Evolutionary conservation across 2,797 vertebrate species (phyloP).

Genomic region (Sarcoramphus papa): DNA sequence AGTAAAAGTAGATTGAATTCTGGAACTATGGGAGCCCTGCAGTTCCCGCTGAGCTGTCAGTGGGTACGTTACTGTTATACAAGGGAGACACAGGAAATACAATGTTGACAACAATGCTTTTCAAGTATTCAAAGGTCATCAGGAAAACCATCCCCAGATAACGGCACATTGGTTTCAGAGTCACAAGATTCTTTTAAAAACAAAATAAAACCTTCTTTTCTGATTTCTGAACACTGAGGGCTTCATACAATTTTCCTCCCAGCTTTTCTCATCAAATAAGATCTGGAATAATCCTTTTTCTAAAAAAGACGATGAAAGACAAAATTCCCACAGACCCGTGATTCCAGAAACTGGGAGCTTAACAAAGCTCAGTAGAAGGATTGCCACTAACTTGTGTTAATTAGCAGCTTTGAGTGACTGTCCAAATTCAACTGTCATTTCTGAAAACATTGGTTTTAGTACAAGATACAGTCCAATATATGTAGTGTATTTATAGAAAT

Average conservation of each 20-base stretch:
- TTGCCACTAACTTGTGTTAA: background rate
- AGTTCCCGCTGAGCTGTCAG: background rate
- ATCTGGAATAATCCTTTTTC: background rate
- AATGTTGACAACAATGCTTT: background rate
- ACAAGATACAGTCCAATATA: background rate
- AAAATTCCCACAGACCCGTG: background rate
- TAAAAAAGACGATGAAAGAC: background rate
- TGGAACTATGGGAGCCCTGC: background rate
- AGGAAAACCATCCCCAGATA: background rate
- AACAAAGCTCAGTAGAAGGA: background rate
- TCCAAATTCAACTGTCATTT: background rate
- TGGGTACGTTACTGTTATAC: background rate
- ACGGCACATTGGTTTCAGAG: background rate
- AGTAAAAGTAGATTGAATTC: background rate
- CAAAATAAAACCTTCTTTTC: background rate
- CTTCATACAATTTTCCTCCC: background rate
- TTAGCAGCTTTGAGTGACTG: background rate
- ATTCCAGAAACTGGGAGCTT: background rate
- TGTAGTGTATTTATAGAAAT: background rate
- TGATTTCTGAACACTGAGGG: background rate
- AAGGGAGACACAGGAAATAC: background rate
- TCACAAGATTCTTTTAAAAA: background rate
- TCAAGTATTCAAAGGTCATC: background rate
- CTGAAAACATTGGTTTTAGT: background rate
- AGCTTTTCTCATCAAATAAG: background rate